Evolutionary conservation across 2,113 vertebrate genomes (phyloP).

Genomic region (Xenotilapia caudafasciata): DNA sequence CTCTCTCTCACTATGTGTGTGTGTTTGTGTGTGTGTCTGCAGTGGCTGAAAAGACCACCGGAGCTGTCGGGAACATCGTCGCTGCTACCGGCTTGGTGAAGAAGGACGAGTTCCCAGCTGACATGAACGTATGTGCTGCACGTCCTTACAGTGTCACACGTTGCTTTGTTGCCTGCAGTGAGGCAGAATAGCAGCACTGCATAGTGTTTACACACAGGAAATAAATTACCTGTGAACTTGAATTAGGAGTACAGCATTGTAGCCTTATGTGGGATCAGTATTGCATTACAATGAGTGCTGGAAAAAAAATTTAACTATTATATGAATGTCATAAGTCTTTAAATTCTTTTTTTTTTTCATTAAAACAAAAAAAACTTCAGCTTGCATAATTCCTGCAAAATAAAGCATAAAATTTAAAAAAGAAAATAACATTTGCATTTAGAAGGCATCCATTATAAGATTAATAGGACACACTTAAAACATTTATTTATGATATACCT

Average conservation of each 20-base stretch:
- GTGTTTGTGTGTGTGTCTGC: neutral
- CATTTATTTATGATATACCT: neutral
- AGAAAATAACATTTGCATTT: neutral
- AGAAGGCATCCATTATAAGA: neutral
- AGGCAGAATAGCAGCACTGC: neutral
- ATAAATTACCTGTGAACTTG: neutral
- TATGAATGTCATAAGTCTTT: neutral
- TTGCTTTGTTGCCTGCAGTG: neutral
- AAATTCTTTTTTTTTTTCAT: fast-evolving
- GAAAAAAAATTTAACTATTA: neutral
- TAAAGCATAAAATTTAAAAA: neutral
- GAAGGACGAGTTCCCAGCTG: conserved; percentile 91
- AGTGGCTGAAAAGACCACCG: conserved; percentile 98
- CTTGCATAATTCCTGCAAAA: neutral
- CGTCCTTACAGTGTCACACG: neutral
- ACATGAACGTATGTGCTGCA: conserved; percentile 84
- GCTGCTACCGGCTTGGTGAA: conserved; percentile 92
- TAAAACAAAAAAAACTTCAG: neutral
- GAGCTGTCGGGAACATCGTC: conserved; percentile 89
- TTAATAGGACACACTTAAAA: neutral
- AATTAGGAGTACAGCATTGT: neutral
- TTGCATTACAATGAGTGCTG: neutral
- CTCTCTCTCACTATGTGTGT: neutral
- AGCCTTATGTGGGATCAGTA: neutral
- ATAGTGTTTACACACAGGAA: neutral